Conservation (phyloP, 2,888 invertebrate genomes). For the Malachius bipustulatus region DNA sequence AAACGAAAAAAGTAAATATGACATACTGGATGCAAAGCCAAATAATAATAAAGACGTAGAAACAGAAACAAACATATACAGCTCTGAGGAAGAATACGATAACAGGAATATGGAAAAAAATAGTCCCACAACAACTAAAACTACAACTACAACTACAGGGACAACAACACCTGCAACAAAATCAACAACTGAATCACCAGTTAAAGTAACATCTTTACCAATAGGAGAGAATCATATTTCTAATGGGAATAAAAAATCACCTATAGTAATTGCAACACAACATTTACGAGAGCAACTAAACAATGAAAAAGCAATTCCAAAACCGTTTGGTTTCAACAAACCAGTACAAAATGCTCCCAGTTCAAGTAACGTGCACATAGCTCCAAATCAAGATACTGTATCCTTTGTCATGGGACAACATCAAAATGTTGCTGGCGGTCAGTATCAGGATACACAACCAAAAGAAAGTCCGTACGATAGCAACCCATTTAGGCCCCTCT, state of each 20-base stretch:
- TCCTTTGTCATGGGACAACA: conserved; percentile 53
- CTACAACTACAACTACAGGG: conserved; percentile 19
- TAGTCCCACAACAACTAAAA: conserved; percentile 1
- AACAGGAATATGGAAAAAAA: conserved; percentile 6
- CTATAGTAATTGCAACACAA: conserved; percentile 34
- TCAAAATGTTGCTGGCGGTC: conserved; percentile 43
- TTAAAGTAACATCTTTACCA: conserved; percentile 35
- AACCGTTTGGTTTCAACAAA: conserved; percentile 25
- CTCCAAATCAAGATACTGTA: conserved; percentile 51
- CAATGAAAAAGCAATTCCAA: conserved; percentile 31
- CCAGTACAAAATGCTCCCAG: conserved; percentile 39
- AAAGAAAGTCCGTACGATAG: conserved; percentile 40
- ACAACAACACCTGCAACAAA: conserved; percentile 15
- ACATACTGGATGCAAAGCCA: conserved; percentile 18
- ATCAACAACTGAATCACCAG: conserved; percentile 11
- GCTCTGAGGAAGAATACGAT: conserved; percentile 14
- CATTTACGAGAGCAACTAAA: conserved; percentile 34
- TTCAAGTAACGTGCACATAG: conserved; percentile 51
- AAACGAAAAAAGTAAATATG: too few relatives aligned
- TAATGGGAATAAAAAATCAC: conserved; percentile 23
- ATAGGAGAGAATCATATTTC: conserved; percentile 34
- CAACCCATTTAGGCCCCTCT: conserved; percentile 32
- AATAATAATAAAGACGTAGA: conserved; percentile 14
- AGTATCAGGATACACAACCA: conserved; percentile 37
- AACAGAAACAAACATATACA: conserved; percentile 8